phyloP scores from a whole-genome alignment of 2,888 invertebrate species.

The Nomada ferruginata region DNA sequence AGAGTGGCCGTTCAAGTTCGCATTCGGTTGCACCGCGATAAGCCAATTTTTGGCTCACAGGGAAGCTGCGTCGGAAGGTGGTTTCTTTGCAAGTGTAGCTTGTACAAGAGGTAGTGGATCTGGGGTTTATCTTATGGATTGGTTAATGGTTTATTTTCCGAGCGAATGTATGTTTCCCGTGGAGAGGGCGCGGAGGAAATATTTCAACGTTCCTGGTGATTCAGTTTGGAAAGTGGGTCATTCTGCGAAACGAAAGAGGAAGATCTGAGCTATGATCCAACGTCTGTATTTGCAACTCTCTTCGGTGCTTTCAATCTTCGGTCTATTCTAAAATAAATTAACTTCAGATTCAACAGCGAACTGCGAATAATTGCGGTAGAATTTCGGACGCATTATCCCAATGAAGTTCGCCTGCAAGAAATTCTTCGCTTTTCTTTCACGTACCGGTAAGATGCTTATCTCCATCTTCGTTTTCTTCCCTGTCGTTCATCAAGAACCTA shows the following conservation, averaged over 20 bases:
- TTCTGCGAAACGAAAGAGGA: background rate
- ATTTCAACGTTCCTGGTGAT: background rate
- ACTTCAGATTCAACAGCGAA: background rate
- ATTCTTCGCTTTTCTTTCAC: background rate
- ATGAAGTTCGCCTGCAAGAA: no score
- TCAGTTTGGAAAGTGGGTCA: background rate
- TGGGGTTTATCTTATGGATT: background rate
- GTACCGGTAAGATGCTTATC: background rate
- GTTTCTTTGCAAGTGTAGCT: background rate
- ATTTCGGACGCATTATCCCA: background rate
- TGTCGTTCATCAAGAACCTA: constrained; percentile 9
- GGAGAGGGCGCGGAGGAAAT: background rate
- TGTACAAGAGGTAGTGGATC: background rate
- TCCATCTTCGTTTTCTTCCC: background rate
- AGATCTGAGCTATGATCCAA: background rate
- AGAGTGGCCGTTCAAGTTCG: constrained; percentile 48
- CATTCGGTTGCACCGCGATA: constrained; percentile 60
- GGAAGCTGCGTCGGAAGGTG: background rate
- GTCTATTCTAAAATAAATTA: background rate
- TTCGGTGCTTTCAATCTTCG: background rate
- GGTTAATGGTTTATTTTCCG: background rate
- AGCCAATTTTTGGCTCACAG: constrained; percentile 57
- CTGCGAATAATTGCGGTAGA: background rate
- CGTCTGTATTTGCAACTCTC: background rate
- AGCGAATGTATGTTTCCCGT: background rate